Percentiles rank a stretch among this genome's conserved stretches.
Conservation (phyloP, 2,797 vertebrate species). For the Cheirogaleus major region DNA sequence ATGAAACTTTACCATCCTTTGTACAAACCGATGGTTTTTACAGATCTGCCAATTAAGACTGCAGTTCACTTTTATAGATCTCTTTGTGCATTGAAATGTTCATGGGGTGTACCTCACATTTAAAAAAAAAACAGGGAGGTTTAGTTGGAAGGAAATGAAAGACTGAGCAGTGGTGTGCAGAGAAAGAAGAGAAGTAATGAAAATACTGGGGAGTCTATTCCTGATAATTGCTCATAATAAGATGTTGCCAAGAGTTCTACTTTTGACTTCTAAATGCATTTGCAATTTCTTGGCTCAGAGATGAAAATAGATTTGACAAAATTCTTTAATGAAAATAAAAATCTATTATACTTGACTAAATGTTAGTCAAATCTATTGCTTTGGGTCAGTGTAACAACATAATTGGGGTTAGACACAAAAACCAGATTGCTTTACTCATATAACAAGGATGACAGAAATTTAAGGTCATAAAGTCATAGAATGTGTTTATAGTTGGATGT, state of each 20-base stretch:
- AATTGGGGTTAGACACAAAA: background rate
- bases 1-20: slow-evolving; percentile 25
- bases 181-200: background rate
- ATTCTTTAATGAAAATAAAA: slow-evolving; percentile 19
- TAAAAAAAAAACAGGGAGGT: background rate
- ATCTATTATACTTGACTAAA: background rate
- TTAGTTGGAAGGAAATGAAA: slow-evolving; percentile 34
- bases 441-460: background rate
- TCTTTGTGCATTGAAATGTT: slow-evolving; percentile 32
- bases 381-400: background rate
- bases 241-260: background rate
- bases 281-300: background rate
- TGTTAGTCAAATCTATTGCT: slow-evolving; percentile 4
- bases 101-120: background rate
- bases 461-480: background rate
- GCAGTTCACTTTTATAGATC: slow-evolving; percentile 25
- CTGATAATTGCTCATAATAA: background rate
- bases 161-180: background rate
- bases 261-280: background rate
- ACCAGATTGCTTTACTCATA: slow-evolving; percentile 2
- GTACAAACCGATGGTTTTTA: slow-evolving; percentile 36
- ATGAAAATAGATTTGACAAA: background rate
- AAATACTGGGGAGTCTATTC: background rate
- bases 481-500: background rate
- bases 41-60: slow-evolving; percentile 45